These are phyloP conservation scores for Eira barbara DNA, from an alignment of 2,113 vertebrate species.

Conservation along the genomic window DNA sequence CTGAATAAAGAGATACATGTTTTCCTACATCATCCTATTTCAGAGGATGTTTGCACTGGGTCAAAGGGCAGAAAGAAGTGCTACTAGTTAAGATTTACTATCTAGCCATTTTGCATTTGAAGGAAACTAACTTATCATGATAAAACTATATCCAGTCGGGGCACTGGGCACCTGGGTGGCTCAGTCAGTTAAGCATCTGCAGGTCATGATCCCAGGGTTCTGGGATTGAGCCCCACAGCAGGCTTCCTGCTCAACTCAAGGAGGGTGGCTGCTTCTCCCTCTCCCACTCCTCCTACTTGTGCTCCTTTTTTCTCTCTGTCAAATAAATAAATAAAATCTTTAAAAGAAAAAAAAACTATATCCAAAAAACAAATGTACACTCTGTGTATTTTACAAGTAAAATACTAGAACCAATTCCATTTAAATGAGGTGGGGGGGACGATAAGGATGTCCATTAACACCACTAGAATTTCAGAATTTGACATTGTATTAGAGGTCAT, in stretches of 20 bases:
- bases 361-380: not conserved
- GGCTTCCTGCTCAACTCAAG: too few species aligned
- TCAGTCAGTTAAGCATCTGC: too few species aligned
- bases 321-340: too few species aligned
- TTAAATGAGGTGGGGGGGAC: not conserved
- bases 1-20: not conserved
- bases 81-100: not conserved
- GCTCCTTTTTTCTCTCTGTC: too few species aligned
- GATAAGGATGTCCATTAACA: not conserved
- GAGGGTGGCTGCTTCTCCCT: too few species aligned
- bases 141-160: not conserved
- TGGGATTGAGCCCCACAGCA: too few species aligned
- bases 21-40: not conserved
- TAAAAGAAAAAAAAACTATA: not conserved
- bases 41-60: not conserved
- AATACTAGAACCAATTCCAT: not conserved
- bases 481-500: not conserved
- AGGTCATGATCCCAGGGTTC: too few species aligned
- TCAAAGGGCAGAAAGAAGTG: not conserved
- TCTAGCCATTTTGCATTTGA: not conserved
- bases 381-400: not conserved
- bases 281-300: too few species aligned
- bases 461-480: not conserved
- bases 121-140: not conserved
- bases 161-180: too few species aligned